Conservation (phyloP, 2,797 vertebrate species). For the Emydoidea blandingii region DNA sequence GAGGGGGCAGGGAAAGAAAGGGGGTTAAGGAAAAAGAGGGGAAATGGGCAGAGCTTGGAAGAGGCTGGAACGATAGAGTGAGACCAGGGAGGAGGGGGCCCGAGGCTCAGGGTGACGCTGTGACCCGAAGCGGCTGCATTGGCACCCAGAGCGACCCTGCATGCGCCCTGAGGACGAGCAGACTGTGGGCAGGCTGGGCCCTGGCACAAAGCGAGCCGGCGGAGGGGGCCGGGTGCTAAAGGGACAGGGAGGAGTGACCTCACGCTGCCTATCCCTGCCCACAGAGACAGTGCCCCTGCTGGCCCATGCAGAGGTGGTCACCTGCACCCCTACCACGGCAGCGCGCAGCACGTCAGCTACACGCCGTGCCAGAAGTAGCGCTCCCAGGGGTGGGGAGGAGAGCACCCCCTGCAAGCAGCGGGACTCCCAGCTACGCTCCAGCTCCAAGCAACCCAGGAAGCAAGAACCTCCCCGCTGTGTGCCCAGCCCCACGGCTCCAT, state of each 20-base stretch:
- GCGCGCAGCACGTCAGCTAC: neutral
- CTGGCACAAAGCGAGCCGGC: neutral
- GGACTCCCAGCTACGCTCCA: neutral
- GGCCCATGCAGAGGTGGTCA: neutral
- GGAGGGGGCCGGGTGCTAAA: neutral
- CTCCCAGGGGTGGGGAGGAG: neutral
- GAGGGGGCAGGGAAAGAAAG: neutral
- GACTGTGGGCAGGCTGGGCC: neutral
- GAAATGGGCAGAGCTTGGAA: neutral
- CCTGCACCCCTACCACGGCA: neutral
- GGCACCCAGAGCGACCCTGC: neutral
- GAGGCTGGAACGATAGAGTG: neutral
- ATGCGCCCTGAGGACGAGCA: slow-evolving; percentile 52
- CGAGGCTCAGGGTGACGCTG: neutral
- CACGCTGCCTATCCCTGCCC: neutral
- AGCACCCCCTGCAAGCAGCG: neutral
- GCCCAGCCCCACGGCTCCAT: neutral
- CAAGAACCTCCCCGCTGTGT: neutral
- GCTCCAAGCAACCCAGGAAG: neutral
- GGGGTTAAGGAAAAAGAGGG: neutral
- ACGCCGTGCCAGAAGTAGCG: neutral
- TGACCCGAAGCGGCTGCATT: no score
- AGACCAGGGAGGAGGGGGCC: neutral
- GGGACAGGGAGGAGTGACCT: neutral
- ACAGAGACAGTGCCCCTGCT: neutral